Conservation (phyloP, 2,797 vertebrate species). For the Acipenser ruthenus region DNA sequence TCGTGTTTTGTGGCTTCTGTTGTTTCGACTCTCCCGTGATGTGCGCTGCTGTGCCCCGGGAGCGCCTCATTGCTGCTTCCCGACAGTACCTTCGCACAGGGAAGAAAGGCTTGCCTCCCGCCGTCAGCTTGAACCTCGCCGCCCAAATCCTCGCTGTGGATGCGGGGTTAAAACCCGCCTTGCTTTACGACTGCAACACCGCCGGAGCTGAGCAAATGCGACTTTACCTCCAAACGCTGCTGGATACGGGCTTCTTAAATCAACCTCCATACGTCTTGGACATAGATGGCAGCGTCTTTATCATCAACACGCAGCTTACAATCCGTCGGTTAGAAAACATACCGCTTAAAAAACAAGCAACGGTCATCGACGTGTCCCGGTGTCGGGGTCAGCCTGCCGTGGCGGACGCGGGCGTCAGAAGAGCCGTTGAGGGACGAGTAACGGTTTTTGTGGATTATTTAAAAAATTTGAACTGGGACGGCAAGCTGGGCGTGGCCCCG, state of each 20-base stretch:
- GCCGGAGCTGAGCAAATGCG: conserved; percentile 57
- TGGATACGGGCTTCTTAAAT: conserved; percentile 47
- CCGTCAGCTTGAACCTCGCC: conserved; percentile 63
- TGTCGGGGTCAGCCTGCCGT: conserved; percentile 49
- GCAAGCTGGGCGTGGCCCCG: conserved; percentile 17
- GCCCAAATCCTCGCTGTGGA: conserved; percentile 72
- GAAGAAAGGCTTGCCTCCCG: conserved; percentile 43
- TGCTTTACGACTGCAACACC: conserved; percentile 71
- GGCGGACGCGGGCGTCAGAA: conserved; percentile 15
- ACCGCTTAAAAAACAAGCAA: conserved; percentile 25
- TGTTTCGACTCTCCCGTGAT: too few species aligned
- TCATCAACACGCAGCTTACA: conserved; percentile 50
- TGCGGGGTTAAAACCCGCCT: conserved; percentile 71
- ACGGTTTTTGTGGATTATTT: conserved; percentile 50
- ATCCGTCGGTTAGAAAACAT: conserved; percentile 42
- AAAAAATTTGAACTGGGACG: conserved; percentile 17
- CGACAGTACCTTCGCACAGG: conserved; percentile 34
- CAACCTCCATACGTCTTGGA: conserved; percentile 56
- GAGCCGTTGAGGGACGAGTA: conserved; percentile 35
- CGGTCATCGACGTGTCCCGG: conserved; percentile 64
- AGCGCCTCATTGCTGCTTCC: conserved; percentile 48
- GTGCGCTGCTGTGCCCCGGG: conserved; percentile 38
- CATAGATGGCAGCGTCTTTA: conserved; percentile 52
- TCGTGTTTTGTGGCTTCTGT: too few species aligned
- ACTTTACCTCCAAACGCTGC: conserved; percentile 58